phyloP scores from a whole-genome alignment of 2,888 invertebrate genomes.

The Morpho achilles region DNA sequence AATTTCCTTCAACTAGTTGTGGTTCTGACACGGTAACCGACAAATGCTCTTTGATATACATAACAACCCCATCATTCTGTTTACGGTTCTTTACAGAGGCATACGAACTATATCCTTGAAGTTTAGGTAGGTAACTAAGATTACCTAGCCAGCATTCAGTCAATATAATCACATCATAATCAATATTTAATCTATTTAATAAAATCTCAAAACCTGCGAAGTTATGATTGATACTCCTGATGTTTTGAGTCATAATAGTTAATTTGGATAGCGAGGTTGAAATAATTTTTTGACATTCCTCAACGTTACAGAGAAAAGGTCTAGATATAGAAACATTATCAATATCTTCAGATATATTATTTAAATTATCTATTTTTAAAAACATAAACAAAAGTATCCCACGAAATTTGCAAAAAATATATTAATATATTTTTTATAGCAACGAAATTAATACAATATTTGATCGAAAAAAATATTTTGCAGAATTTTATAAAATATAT shows the following conservation, averaged over 20 bases:
- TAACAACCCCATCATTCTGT: conserved; percentile 1
- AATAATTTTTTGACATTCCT: conserved; percentile 1
- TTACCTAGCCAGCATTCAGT: conserved; percentile 12
- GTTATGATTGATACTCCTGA: conserved; percentile 11
- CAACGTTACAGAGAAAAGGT: conserved; percentile 1
- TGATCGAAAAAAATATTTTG: too few relatives aligned
- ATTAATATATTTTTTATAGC: too few relatives aligned
- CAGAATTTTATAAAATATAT: too few relatives aligned
- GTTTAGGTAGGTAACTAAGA: neutral
- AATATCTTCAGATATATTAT: neutral
- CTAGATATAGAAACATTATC: neutral
- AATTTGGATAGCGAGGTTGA: neutral
- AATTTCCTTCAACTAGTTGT: too few relatives aligned
- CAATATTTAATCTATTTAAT: neutral
- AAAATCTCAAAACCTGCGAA: conserved; percentile 6
- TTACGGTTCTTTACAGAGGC: neutral
- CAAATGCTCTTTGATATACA: neutral
- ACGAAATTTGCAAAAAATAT: too few relatives aligned
- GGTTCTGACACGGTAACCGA: too few relatives aligned
- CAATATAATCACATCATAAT: conserved; percentile 8
- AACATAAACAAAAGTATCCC: too few relatives aligned
- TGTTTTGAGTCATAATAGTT: conserved; percentile 14
- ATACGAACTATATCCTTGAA: neutral
- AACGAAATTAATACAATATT: too few relatives aligned
- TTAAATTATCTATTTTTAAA: neutral